Evolutionary conservation across 2,113 vertebrate species (phyloP), one percentile per base, ranked within the genome.

Genomic region (Empidonax alnorum): DNA sequence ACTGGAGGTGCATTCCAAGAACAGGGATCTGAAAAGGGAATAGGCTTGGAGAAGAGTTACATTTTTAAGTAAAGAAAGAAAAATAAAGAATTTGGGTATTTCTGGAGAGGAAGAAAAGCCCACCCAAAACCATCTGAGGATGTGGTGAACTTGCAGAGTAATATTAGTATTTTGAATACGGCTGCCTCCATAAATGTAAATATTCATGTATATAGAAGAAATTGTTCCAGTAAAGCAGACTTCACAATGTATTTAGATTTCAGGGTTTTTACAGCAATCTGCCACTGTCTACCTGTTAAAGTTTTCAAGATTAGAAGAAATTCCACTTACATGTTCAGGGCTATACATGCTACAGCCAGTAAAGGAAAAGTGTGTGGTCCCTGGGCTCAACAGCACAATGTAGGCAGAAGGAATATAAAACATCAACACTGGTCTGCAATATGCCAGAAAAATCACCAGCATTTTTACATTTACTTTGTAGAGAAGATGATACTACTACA

Each of bases 61-160:
- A 3, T 41, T 80, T 83, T 39, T 50, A 71, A 17, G 10, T 35
- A 62, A 78, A 87, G 7, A 3, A 65, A 41, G 19, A 58, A 2
- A 6, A 59, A 28, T 23, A 27, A 68, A 82, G 10, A 53, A 58
- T n/a, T 11, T 46, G 14, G 7, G 6, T 89, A 25, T 66, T 77
- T 89, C 53, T 69, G 23, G 46, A 21, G 1, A 72, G 20, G 22
- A 47, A 78, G 61, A 44, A 81, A 22, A 7, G 52, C 3, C 3
- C 18, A 14, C 0, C 0, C 5, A 30, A 63, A 82, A 13, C 10
- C 1, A 37, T 47, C 63, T 55, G 16, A 56, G 17, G 23, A 84
- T 27, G 2, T 10, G 3, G 14, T n/a, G 41, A 67, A 68, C 63
- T 74, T 73, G 5, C 10, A n/a, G 28, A 75, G 37, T 84, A 82